phyloP scores from a whole-genome alignment of 2,113 vertebrate genomes.

The Aix galericulata region DNA sequence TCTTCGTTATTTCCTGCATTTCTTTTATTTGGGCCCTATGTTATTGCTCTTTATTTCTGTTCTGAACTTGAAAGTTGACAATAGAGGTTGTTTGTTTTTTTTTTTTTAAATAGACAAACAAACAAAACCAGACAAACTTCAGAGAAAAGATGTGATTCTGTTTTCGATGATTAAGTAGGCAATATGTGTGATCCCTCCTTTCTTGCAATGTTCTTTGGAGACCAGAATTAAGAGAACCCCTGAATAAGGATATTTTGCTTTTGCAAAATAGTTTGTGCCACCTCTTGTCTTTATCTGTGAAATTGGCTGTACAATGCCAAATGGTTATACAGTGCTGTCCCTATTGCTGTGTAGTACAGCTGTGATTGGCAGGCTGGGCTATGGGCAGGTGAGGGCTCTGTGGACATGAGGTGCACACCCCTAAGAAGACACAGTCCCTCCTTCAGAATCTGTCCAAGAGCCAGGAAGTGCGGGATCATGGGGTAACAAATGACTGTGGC shows the following conservation, averaged over 20 bases:
- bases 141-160: neutral
- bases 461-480: neutral
- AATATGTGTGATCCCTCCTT: neutral
- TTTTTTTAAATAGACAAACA: too few species aligned
- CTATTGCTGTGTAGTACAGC: neutral
- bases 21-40: neutral
- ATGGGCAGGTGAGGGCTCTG: neutral
- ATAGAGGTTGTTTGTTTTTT: too few species aligned
- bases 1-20: neutral
- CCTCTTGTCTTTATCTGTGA: neutral
- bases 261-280: neutral
- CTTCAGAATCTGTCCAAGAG: neutral
- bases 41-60: neutral
- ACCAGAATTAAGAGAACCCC: neutral
- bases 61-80: neutral
- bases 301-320: neutral
- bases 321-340: neutral
- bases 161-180: neutral
- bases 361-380: neutral
- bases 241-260: neutral
- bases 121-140: neutral
- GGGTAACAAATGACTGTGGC: neutral
- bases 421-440: neutral
- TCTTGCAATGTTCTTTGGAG: neutral
- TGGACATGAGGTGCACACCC: neutral